These are phyloP conservation scores for Percina caprodes DNA, from an alignment of 2,113 vertebrate species.

Conservation along the genomic window DNA sequence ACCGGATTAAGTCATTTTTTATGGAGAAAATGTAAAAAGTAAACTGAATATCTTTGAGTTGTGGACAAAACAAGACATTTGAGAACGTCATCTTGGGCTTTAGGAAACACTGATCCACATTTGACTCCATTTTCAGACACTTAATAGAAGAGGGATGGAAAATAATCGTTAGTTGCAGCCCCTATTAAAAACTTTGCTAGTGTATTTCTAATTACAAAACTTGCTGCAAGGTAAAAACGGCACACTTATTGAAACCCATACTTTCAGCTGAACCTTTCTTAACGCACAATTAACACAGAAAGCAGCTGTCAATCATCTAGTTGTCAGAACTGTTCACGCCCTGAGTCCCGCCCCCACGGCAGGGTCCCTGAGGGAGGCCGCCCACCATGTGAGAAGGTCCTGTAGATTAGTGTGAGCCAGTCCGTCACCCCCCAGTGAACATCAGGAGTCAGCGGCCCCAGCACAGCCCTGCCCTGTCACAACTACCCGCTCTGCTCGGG, in stretches of 20 bases:
- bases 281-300: conserved; percentile 36
- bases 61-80: too few relatives aligned
- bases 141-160: too few relatives aligned
- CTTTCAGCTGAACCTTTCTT: conserved; percentile 8
- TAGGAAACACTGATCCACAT: too few relatives aligned
- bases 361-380: conserved; percentile 48
- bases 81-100: too few relatives aligned
- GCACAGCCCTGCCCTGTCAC: conserved; percentile 20
- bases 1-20: too few relatives aligned
- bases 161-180: too few relatives aligned
- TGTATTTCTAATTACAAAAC: neutral
- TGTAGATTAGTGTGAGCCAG: conserved; percentile 75
- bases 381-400: conserved; percentile 77
- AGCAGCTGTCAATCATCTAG: conserved; percentile 59
- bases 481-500: neutral
- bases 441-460: conserved; percentile 32
- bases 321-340: conserved; percentile 56
- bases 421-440: conserved; percentile 42
- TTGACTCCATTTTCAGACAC: too few relatives aligned
- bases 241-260: neutral
- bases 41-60: too few relatives aligned
- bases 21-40: too few relatives aligned
- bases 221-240: neutral
- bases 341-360: conserved; percentile 54
- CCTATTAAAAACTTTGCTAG: neutral